Base-by-base conservation (phyloP, 2,888 invertebrate species). In the Sarcophaga carnaria region DNA sequence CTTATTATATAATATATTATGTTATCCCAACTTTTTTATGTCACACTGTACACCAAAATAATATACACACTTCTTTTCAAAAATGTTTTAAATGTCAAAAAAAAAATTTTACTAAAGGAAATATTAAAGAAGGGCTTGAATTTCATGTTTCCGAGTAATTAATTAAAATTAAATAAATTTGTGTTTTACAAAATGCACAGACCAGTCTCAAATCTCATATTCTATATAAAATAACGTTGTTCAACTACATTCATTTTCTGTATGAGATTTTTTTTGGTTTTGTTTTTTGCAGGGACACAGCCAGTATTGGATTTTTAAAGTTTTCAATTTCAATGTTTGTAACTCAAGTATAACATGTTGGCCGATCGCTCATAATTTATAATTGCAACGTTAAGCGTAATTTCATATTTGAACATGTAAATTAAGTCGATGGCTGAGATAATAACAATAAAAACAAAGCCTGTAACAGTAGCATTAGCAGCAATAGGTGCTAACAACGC, bases 321-420 rank as follows among this genome's bases (percentile, higher is more conserved):
- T 71, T 54, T 87, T 76, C 45, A 82, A 84, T 87, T 84, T 80
- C 87, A 87, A 54, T 87, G 87, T 84, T 85, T 79, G 75, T 76
- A 87, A 82, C 71, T 78, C 84, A 84, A 87, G 87, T 82, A 72
- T 69, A 87, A 87, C 87, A 84, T 84, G 79, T 84, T 85, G 81
- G 71, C 64, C 54, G 54, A 17, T 54, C 54, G 5, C 54, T 54
- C 79, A 63, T 81, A 82, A 72, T 81, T 62, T 45, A 83, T 79
- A 87, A 87, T 84, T 87, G 87, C 87, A 76, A 79, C 76, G 72
- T 84, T 79, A 84, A 84, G 84, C 87, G 76, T 84, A 79, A 84
- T 87, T 87, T 60, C 75, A 87, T 81, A 69, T 79, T 81, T 76
- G 63, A 84, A 87, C 84, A 87, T 87, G 86, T 79, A 84, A 87